phyloP scores from a whole-genome alignment of 2,888 invertebrate species.

The Melanotus villosus region DNA sequence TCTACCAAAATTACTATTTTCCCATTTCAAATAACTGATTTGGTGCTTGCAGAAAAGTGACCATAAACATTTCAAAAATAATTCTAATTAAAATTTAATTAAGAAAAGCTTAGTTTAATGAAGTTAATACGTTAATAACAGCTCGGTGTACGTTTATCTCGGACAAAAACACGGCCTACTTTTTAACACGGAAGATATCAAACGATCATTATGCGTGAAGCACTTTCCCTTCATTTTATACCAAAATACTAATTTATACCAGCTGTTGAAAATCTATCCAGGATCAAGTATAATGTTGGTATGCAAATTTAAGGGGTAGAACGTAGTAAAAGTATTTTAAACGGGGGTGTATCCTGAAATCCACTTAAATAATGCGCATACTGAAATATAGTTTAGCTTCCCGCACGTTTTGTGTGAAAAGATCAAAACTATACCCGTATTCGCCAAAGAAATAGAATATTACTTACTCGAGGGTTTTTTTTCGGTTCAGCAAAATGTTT shows the following conservation, averaged over 20 bases:
- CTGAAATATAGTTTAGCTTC: conserved; percentile 6
- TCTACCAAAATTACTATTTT: too few relatives aligned
- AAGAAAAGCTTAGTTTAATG: too few relatives aligned
- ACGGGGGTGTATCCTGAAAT: conserved; percentile 9
- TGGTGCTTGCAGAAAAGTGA: too few relatives aligned
- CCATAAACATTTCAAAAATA: too few relatives aligned
- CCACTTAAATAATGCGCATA: conserved; percentile 21
- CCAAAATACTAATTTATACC: not conserved
- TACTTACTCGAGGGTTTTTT: not conserved
- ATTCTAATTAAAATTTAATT: too few relatives aligned
- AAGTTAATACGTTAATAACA: too few relatives aligned
- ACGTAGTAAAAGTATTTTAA: conserved; percentile 1
- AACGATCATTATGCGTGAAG: too few relatives aligned
- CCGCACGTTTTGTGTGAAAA: not conserved
- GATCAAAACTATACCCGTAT: not conserved
- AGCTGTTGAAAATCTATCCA: conserved; percentile 9
- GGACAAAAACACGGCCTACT: too few relatives aligned
- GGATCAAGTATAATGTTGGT: conserved; percentile 15
- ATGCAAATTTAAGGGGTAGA: conserved; percentile 12
- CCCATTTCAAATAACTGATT: too few relatives aligned
- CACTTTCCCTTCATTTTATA: too few relatives aligned
- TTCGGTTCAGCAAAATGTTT: not conserved
- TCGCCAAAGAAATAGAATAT: conserved; percentile 2
- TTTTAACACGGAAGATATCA: too few relatives aligned
- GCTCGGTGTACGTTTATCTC: too few relatives aligned